A percentile compares a stretch with the other conserved stretches of the same genome.
Conservation (phyloP, 2,888 invertebrate genomes). For the Epistrophella euchroma region DNA sequence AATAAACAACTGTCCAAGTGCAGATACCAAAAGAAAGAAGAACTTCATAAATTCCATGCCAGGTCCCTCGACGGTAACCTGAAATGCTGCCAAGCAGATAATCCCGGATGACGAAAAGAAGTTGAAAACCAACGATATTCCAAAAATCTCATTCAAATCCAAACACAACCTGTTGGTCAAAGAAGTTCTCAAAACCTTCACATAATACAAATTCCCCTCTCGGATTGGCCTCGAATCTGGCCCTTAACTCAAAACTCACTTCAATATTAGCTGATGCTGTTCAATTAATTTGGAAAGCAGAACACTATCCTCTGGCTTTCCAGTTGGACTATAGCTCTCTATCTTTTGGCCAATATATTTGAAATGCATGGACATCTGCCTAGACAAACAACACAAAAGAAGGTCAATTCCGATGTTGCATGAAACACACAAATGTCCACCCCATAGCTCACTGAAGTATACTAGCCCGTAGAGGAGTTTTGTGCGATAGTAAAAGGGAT, state of each 20-base stretch:
- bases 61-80: slow-evolving; percentile 72
- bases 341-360: slow-evolving; percentile 77
- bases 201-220: not conserved
- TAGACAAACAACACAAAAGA: slow-evolving; percentile 57
- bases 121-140: slow-evolving; percentile 68
- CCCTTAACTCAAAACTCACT: slow-evolving; percentile 63
- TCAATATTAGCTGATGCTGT: slow-evolving; percentile 77
- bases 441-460: slow-evolving; percentile 56
- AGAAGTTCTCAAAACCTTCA: not conserved
- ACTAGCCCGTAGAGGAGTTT: slow-evolving; percentile 36
- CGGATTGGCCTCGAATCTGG: not conserved
- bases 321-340: slow-evolving; percentile 76
- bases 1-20: slow-evolving; percentile 76
- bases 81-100: slow-evolving; percentile 76
- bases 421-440: slow-evolving; percentile 58
- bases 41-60: slow-evolving; percentile 75
- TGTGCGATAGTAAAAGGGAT: slow-evolving; percentile 49
- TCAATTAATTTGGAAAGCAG: slow-evolving; percentile 75
- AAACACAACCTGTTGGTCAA: slow-evolving; percentile 71
- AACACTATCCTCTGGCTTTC: slow-evolving; percentile 61
- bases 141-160: slow-evolving; percentile 76
- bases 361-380: slow-evolving; percentile 80
- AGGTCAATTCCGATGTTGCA: slow-evolving; percentile 59
- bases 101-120: slow-evolving; percentile 73
- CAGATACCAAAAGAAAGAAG: slow-evolving; percentile 66